phyloP scores from a whole-genome alignment of 1,140 invertebrate genomes.

The Venustaconcha ellipsiformis region DNA sequence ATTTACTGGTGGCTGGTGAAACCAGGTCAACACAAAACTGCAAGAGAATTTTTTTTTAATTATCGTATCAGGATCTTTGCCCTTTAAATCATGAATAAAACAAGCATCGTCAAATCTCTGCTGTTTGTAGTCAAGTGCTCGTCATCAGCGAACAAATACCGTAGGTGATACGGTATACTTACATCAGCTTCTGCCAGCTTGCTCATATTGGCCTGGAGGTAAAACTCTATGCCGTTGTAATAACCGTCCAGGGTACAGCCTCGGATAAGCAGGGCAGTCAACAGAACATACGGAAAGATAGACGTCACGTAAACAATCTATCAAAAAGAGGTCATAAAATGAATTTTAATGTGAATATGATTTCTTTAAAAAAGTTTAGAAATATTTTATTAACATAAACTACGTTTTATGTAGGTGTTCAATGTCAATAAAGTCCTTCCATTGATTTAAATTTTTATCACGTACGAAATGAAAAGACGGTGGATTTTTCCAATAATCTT shows the following conservation, averaged over 20 bases:
- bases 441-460: too few species aligned
- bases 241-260: slow-evolving; percentile 80
- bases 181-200: slow-evolving; percentile 49
- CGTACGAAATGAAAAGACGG: too few species aligned
- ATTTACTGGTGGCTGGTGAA: too few species aligned
- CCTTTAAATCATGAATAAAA: background rate
- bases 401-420: too few species aligned
- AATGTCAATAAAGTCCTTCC: too few species aligned
- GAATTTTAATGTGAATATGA: too few species aligned
- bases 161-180: slow-evolving; percentile 1
- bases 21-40: too few species aligned
- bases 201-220: slow-evolving; percentile 76
- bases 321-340: background rate
- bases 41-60: too few species aligned
- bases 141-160: background rate
- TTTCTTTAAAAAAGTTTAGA: too few species aligned
- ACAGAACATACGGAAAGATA: slow-evolving; percentile 66
- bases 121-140: background rate
- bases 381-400: too few species aligned
- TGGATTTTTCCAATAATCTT: too few species aligned
- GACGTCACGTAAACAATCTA: slow-evolving; percentile 72
- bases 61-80: background rate
- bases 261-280: slow-evolving; percentile 64
- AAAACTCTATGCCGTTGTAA: slow-evolving; percentile 82
- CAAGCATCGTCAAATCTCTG: background rate